Percentiles rank a stretch among this genome's conserved stretches.
phyloP scores from a whole-genome alignment of 2,797 vertebrate genomes.

The Serranus cabrilla region DNA sequence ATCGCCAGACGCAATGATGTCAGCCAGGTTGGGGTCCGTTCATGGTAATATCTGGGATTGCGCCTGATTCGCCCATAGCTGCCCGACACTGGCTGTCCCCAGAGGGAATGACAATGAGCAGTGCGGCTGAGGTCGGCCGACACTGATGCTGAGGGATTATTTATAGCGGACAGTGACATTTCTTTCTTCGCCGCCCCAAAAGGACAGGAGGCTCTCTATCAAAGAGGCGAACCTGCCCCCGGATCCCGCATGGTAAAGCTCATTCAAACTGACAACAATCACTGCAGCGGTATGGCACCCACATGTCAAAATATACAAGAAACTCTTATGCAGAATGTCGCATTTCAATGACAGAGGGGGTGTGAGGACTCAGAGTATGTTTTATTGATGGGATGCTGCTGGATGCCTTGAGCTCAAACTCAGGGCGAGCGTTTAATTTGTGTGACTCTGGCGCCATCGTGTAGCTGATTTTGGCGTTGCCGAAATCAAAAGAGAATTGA shows the following conservation, averaged over 20 bases:
- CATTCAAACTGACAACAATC: background rate
- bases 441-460: conserved; percentile 83
- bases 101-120: conserved; percentile 49
- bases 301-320: background rate
- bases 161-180: conserved; percentile 34
- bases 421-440: conserved; percentile 18
- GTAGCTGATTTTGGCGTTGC: conserved; percentile 73
- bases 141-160: conserved; percentile 40
- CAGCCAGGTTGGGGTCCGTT: conserved; percentile 79
- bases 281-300: background rate
- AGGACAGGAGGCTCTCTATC: conserved; percentile 1
- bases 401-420: background rate
- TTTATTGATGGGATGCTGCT: conserved; percentile 15
- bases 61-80: conserved; percentile 40
- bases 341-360: conserved; percentile 7
- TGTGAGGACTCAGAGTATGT: background rate
- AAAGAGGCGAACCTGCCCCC: background rate
- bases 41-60: conserved; percentile 54
- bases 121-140: conserved; percentile 56
- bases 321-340: conserved; percentile 4
- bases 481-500: background rate
- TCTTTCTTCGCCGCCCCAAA: conserved; percentile 16
- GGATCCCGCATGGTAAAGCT: conserved; percentile 15
- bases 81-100: conserved; percentile 27
- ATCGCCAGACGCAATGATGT: conserved; percentile 86